A percentile compares a stretch with the other conserved stretches of the same genome.
These are phyloP conservation scores for Nowickia ferox DNA, from an alignment of 2,888 invertebrate species.

Conservation along the genomic window DNA sequence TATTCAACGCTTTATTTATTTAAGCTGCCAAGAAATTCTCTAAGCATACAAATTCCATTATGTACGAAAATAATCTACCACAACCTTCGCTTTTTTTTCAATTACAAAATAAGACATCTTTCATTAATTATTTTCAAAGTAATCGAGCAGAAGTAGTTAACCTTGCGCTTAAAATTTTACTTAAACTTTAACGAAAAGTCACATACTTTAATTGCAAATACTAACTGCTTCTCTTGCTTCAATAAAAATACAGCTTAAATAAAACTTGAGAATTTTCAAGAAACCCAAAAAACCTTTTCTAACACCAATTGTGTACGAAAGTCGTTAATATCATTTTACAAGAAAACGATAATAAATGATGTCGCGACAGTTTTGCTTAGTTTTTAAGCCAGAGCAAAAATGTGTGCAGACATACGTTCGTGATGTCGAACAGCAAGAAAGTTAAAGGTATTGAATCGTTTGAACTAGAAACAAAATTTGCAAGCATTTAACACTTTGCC, in stretches of 20 bases:
- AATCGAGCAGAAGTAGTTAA: constrained; percentile 36
- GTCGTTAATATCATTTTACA: constrained; percentile 73
- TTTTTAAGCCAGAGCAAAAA: constrained; percentile 57
- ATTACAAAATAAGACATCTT: too few species aligned
- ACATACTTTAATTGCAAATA: constrained; percentile 20
- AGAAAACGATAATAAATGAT: constrained; percentile 80
- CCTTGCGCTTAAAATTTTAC: constrained; percentile 7
- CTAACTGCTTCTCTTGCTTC: background rate
- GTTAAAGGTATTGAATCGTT: constrained; percentile 18
- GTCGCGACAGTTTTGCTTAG: constrained; percentile 81
- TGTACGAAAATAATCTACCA: too few species aligned
- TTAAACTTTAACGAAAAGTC: constrained; percentile 36
- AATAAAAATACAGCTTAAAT: background rate
- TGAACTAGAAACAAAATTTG: background rate
- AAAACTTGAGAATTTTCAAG: constrained; percentile 5
- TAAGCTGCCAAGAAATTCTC: too few species aligned
- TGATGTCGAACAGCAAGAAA: background rate
- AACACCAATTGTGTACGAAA: constrained; percentile 67
- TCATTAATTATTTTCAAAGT: background rate
- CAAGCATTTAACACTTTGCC: too few species aligned
- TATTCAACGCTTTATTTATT: too few species aligned
- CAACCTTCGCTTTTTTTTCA: too few species aligned
- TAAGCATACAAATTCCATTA: too few species aligned
- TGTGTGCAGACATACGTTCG: constrained; percentile 28
- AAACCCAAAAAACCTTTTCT: constrained; percentile 54